Conservation (phyloP, 2,888 invertebrate genomes). For the Oithona nana region DNA sequence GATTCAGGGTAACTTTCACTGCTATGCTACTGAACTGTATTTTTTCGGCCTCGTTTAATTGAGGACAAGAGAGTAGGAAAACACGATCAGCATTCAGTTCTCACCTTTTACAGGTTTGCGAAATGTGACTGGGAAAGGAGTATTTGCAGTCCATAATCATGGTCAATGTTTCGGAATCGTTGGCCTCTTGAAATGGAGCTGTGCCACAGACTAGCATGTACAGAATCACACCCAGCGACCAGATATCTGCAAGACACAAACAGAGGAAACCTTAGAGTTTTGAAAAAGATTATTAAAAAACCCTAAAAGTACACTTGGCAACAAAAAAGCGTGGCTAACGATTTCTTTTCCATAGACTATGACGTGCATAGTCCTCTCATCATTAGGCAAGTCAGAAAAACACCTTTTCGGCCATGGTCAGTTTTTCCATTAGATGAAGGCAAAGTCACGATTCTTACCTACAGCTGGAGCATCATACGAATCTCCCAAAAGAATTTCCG, state of each 20-base stretch:
- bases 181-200: slow-evolving; percentile 95
- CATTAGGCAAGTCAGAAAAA: too few species aligned
- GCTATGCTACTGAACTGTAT: too few species aligned
- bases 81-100: too few species aligned
- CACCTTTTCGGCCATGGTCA: too few species aligned
- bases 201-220: slow-evolving; percentile 96
- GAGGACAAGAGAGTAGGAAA: too few species aligned
- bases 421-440: too few species aligned
- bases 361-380: too few species aligned
- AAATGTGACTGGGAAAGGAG: slow-evolving; percentile 69
- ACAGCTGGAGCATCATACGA: slow-evolving; percentile 98
- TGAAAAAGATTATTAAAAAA: too few species aligned
- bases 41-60: too few species aligned
- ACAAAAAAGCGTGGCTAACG: neutral
- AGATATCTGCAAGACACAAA: slow-evolving; percentile 50
- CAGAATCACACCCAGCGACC: slow-evolving; percentile 94
- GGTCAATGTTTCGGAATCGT: slow-evolving; percentile 95
- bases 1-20: too few species aligned
- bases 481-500: slow-evolving; percentile 93
- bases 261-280: too few species aligned
- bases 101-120: slow-evolving; percentile 45
- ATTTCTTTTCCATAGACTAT: too few species aligned
- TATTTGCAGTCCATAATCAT: slow-evolving; percentile 99
- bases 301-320: neutral
- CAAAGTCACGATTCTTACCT: slow-evolving; percentile 36